Base-by-base conservation (phyloP, 2,888 invertebrate genomes). In the Microdon myrmicae region DNA sequence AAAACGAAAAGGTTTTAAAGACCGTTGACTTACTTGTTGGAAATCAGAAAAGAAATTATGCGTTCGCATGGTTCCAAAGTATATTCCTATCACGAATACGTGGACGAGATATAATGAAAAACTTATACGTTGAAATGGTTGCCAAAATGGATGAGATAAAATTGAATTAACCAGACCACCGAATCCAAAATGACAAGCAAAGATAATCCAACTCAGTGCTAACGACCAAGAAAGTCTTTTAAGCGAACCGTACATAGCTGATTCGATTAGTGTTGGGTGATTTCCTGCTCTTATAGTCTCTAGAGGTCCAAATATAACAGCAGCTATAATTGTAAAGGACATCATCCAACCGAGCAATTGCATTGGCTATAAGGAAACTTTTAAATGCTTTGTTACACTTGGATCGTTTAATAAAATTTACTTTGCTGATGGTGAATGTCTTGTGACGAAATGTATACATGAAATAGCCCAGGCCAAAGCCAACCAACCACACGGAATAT, bases 401-500 rank as follows among this genome's bases (percentile, higher is more conserved):
- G n/a, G 7, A 14, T 37, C 13, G 0, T 8, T 2, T 3, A n/a
- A 6, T 10, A n/a, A 2, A 12, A n/a, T 7, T 3, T 32, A 45
- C 26, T 35, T 54, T 60, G 23, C 32, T 14, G 6, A 14, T 28
- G 3, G 16, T 29, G 6, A 54, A 29, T 1, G 25, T 43, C 7
- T 20, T 38, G 9, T 43, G 31, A 1, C 44, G 43, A 20, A 44
- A 29, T 9, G 19, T 26, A 13, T 69, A 64, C 6, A 73, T 35
- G n/a, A 54, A 38, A 39, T 71, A 72, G 8, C 71, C 72, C 4
- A 71, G 17, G 0, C 71, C 23, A 2, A 70, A 48, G 8, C 73
- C 73, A 32, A 72, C 38, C 16, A 72, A 12, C 72, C 71, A 73
- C 9, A 71, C 39, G 9, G 64, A 67, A 34, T 67, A 54, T 45